These are phyloP conservation scores for Pseudomugil gertrudae DNA, from an alignment of 2,797 vertebrate species.

Conservation along the genomic window DNA sequence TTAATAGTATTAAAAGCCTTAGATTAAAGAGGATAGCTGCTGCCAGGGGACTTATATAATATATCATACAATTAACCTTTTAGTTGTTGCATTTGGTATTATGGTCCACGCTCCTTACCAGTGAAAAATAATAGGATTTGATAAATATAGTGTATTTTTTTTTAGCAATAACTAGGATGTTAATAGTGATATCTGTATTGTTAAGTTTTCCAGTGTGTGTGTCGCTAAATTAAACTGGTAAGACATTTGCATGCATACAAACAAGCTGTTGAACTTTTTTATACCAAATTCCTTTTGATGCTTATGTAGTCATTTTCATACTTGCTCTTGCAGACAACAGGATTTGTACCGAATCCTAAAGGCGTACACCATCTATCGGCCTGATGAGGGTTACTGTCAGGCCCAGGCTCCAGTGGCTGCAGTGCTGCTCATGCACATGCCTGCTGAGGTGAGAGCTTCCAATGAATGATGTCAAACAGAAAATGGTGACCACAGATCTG, in stretches of 20 bases:
- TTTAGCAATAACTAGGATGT: no score
- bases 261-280: neutral
- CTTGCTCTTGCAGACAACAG: constrained; percentile 83
- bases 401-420: constrained; percentile 93
- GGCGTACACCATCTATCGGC: constrained; percentile 91
- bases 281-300: neutral
- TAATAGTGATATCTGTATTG: no score
- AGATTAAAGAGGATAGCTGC: no score
- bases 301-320: constrained; percentile 1
- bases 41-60: no score
- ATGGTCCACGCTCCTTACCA: no score
- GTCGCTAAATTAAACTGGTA: neutral
- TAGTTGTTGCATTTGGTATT: no score
- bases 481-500: constrained; percentile 8
- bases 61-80: no score
- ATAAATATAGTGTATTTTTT: no score
- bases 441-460: constrained; percentile 88
- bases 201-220: no score
- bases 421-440: constrained; percentile 94
- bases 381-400: constrained; percentile 93
- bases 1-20: no score
- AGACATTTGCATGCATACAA: neutral
- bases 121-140: no score
- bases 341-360: constrained; percentile 92
- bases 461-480: neutral